These are phyloP conservation scores for Boleophthalmus pectinirostris DNA, from an alignment of 2,113 vertebrate species.

Conservation along the genomic window DNA sequence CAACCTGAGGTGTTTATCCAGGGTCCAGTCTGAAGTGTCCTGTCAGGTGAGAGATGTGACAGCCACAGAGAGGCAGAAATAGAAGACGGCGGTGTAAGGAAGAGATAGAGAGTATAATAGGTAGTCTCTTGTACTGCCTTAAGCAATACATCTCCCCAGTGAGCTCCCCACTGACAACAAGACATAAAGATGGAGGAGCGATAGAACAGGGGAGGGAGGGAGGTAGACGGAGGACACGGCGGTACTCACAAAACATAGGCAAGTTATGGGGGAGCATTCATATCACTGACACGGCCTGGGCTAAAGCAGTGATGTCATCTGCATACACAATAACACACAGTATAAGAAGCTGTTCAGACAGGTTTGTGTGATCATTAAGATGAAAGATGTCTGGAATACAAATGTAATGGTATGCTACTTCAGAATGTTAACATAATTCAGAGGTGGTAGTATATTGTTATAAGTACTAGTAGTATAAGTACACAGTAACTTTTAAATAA, in stretches of 20 bases:
- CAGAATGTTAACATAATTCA: too few relatives aligned
- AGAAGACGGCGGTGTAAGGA: conserved; percentile 24
- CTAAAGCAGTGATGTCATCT: conserved; percentile 22
- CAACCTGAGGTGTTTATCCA: neutral
- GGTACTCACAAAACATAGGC: conserved; percentile 53
- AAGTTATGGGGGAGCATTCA: conserved; percentile 45
- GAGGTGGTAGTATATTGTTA: too few relatives aligned
- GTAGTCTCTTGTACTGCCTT: conserved; percentile 71
- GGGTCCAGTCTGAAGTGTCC: conserved; percentile 19
- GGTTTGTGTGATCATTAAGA: conserved; percentile 23
- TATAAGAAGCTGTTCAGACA: conserved; percentile 2
- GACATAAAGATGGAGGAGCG: conserved; percentile 41
- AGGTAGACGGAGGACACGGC: conserved; percentile 26
- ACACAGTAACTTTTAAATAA: too few relatives aligned
- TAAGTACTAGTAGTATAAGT: too few relatives aligned
- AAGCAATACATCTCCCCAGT: conserved; percentile 77
- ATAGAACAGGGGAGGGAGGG: conserved; percentile 24
- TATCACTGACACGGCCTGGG: conserved; percentile 29
- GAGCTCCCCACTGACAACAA: conserved; percentile 64
- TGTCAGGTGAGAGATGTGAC: conserved; percentile 26
- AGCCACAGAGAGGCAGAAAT: conserved; percentile 24
- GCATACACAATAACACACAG: conserved; percentile 11
- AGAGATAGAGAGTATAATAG: conserved; percentile 52
- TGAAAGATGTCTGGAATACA: conserved; percentile 9
- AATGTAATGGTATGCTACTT: conserved; percentile 2